These are phyloP conservation scores for Caiman crocodilus DNA, from an alignment of 2,797 vertebrate genomes.

Conservation along the genomic window DNA sequence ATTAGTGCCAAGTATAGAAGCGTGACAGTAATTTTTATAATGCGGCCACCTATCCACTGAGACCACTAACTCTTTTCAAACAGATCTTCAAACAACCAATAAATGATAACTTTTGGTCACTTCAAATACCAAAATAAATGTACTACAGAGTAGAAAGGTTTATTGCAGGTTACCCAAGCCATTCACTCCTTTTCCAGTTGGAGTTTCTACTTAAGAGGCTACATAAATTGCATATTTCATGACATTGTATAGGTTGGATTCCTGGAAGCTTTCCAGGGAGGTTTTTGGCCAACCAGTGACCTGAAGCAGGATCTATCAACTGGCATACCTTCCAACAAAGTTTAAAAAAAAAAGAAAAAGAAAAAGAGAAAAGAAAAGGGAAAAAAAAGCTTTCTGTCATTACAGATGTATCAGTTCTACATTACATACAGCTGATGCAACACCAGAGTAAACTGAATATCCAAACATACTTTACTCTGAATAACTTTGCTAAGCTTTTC, in stretches of 20 bases:
- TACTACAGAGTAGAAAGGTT: background rate
- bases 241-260: constrained; percentile 20
- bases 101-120: background rate
- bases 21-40: background rate
- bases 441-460: constrained; percentile 38
- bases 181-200: background rate
- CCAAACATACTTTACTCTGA: constrained; percentile 58
- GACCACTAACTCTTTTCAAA: background rate
- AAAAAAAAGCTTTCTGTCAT: background rate
- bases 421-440: constrained; percentile 45
- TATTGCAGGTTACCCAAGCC: constrained; percentile 37
- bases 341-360: background rate
- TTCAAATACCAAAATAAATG: background rate
- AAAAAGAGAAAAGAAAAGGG: background rate
- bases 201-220: constrained; percentile 35
- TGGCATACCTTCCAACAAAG: background rate
- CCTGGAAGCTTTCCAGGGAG: constrained; percentile 32
- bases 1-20: constrained; percentile 35
- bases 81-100: constrained; percentile 11
- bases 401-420: constrained; percentile 2
- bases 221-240: constrained; percentile 59
- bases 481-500: constrained; percentile 52
- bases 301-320: constrained; percentile 33
- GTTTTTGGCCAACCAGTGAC: constrained; percentile 68
- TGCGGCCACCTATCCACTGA: constrained; percentile 14